Evolutionary conservation across 2,113 vertebrate genomes (phyloP).

Genomic region (Burhinus oedicnemus): DNA sequence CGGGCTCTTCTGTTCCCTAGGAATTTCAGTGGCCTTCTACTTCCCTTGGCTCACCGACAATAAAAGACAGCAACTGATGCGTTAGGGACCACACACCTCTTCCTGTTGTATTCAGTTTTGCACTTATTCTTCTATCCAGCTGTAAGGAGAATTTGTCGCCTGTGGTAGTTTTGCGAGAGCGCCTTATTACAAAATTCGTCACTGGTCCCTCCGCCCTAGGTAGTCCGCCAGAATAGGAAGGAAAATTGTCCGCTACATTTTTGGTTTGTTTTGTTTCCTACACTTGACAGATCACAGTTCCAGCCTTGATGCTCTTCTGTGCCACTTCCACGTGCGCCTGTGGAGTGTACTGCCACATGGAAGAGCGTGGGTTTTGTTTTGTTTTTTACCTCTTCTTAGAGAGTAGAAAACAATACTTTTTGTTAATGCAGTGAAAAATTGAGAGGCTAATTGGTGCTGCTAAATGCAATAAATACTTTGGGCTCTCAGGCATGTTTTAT

Average conservation of each 20-base stretch:
- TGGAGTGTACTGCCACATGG: rapidly evolving
- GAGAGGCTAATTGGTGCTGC: constrained; percentile 1
- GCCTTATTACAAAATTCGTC: background rate
- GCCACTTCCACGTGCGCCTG: background rate
- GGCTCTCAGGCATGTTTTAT: constrained; percentile 17
- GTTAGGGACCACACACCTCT: constrained; percentile 6
- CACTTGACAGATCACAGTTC: background rate
- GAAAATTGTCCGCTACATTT: background rate
- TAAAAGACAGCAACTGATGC: constrained; percentile 18
- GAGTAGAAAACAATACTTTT: background rate
- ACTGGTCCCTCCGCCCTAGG: background rate
- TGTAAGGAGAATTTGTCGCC: constrained; percentile 29
- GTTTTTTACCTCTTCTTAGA: background rate
- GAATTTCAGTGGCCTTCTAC: background rate
- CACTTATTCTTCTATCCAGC: background rate
- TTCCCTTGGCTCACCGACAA: background rate
- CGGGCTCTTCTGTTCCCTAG: background rate
- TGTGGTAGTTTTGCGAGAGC: background rate
- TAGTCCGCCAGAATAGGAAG: background rate
- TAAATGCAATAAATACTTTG: constrained; percentile 23
- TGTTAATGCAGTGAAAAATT: background rate
- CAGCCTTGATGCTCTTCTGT: background rate
- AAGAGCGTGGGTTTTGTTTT: background rate
- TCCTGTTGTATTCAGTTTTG: constrained; percentile 22
- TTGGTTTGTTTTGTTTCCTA: background rate